Conservation (phyloP, 1,140 invertebrate species). For the Hydropsyche tenuis region DNA sequence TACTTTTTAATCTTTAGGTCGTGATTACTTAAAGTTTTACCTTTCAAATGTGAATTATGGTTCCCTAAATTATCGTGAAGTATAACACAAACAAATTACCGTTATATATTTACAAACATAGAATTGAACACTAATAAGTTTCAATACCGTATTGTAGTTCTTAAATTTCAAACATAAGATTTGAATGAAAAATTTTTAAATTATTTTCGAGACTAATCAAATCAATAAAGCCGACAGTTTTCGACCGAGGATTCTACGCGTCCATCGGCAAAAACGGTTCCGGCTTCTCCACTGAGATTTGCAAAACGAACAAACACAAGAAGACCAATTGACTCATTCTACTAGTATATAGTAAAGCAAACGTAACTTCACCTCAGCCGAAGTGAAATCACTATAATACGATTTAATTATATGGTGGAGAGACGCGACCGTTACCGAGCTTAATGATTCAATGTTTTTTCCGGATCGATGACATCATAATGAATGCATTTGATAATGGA, state of each 20-base stretch:
- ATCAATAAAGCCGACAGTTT: conserved; percentile 1
- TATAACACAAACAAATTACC: too few relatives aligned
- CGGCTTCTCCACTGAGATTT: conserved; percentile 25
- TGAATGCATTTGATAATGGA: conserved; percentile 37
- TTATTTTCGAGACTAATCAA: too few relatives aligned
- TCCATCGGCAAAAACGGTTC: conserved; percentile 21
- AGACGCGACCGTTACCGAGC: conserved; percentile 11
- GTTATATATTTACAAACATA: too few relatives aligned
- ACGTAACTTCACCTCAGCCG: conserved; percentile 15
- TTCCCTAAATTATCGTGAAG: too few relatives aligned
- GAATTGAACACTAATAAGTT: too few relatives aligned
- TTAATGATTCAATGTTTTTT: conserved; percentile 44
- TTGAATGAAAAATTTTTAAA: too few relatives aligned
- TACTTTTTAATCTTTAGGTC: too few relatives aligned
- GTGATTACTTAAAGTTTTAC: too few relatives aligned
- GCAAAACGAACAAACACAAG: conserved; percentile 37
- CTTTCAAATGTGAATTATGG: too few relatives aligned
- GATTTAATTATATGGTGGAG: conserved; percentile 41
- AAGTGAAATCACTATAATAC: conserved; percentile 45
- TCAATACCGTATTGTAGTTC: too few relatives aligned
- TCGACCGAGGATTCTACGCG: not conserved
- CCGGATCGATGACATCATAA: conserved; percentile 38
- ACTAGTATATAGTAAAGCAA: not conserved
- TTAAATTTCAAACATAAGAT: too few relatives aligned
- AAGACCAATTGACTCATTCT: conserved; percentile 44